Evolutionary conservation across 2,797 vertebrate species (phyloP), one percentile per base, ranked within the genome.

Genomic region (Chanos chanos): DNA sequence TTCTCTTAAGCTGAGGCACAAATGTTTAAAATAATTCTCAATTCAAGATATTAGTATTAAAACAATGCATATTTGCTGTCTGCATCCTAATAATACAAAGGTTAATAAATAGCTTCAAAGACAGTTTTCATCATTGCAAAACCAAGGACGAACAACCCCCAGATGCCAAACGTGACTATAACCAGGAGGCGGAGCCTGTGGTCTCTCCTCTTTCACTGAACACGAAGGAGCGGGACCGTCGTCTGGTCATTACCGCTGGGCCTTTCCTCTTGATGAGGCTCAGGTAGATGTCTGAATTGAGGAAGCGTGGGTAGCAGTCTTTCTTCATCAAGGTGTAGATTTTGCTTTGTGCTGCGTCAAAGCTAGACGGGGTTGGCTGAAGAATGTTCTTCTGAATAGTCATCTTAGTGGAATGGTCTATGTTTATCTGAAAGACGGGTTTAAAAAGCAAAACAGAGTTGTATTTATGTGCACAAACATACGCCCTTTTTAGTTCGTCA

Each of bases 291-390:
- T 91, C 90, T 1, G 94, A 97, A 50, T 80, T 81, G 39, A 98
- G 87, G 78, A 98, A 98, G 37, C 95, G 88, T 0, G 90, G 91
- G 56, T 95, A 98, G 76, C 93, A 95, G 89, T 98, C 96, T 78
- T 94, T 96, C 77, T 97, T 94, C 96, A 98, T 98, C 75, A 98
- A 86, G 71, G 84, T 84, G 78, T 93, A 92, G 36, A 98, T 87
- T 72, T 85, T 93, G 66, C 36, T 86, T 79, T 98, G 94, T 1
- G 95, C 95, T 0, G 70, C 76, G 0, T 98, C 91, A 22, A 97
- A 98, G 34, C 86, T 91, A 56, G 78, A 81, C 13, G 40, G 72
- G 1, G 85, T 85, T 4, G 94, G 94, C 6, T 83, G 75, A 0
- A 59, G 53, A 1, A 96, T 74, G 34, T 56, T 87, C 72, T 85